A percentile compares a stretch with the other conserved stretches of the same genome.
Conservation (phyloP, 2,113 vertebrate species). For the Phoenicopterus ruber region DNA sequence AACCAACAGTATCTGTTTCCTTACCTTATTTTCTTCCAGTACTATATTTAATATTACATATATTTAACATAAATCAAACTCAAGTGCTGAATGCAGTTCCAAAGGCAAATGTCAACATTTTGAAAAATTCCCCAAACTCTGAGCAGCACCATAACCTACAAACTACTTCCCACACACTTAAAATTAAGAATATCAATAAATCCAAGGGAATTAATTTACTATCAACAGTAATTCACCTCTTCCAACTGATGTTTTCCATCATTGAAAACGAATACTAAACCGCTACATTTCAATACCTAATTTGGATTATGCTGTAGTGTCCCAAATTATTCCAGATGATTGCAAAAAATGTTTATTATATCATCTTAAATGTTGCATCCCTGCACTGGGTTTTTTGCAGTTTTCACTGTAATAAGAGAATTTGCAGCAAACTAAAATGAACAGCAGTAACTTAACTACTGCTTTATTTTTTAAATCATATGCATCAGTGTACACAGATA, state of each 20-base stretch:
- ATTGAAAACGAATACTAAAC: background rate
- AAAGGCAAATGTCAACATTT: background rate
- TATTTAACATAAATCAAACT: background rate
- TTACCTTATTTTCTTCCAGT: background rate
- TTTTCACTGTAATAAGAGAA: background rate
- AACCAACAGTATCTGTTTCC: background rate
- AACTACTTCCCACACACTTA: background rate
- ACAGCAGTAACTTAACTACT: background rate
- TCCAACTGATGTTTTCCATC: background rate
- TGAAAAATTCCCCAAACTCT: background rate
- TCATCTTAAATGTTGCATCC: background rate
- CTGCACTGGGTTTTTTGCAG: background rate
- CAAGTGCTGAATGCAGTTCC: background rate
- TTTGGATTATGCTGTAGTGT: background rate
- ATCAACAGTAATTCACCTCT: background rate
- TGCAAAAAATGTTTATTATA: background rate
- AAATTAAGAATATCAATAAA: background rate
- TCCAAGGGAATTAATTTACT: background rate
- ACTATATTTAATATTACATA: background rate
- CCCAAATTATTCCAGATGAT: background rate
- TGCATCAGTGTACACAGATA: background rate
- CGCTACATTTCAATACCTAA: background rate
- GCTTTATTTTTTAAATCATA: background rate
- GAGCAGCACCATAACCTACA: background rate
- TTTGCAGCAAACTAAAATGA: background rate